Conservation (phyloP, 2,113 vertebrate genomes). For the Trematocara marginatum region DNA sequence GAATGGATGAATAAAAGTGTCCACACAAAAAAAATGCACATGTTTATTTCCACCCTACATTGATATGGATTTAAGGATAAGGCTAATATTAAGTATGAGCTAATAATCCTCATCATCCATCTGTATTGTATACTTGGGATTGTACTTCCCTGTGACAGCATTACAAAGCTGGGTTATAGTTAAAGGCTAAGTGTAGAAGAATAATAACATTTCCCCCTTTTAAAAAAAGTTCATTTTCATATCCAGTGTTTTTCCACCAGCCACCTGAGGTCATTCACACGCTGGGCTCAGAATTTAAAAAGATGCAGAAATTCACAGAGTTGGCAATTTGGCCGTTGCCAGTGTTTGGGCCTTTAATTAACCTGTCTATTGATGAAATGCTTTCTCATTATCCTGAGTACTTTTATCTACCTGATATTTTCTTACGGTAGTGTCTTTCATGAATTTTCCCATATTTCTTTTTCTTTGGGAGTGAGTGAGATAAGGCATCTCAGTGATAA, state of each 20-base stretch:
- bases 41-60: background rate
- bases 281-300: background rate
- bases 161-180: background rate
- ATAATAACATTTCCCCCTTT: background rate
- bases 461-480: background rate
- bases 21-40: background rate
- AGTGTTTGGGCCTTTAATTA: background rate
- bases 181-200: background rate
- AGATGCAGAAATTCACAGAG: background rate
- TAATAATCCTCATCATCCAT: background rate
- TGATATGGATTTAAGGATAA: background rate
- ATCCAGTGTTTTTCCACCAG: background rate
- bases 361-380: background rate
- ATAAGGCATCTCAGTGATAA: background rate
- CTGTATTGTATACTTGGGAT: background rate
- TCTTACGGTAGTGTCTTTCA: background rate
- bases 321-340: background rate
- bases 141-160: background rate
- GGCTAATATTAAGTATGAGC: background rate
- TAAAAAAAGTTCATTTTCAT: background rate
- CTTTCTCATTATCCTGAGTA: background rate
- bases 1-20: background rate
- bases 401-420: background rate
- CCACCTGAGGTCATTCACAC: background rate
- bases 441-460: background rate